A percentile compares a stretch with the other conserved stretches of the same genome.
Evolutionary conservation across 2,888 invertebrate genomes (phyloP).

Genomic region (Tipula confusa): DNA sequence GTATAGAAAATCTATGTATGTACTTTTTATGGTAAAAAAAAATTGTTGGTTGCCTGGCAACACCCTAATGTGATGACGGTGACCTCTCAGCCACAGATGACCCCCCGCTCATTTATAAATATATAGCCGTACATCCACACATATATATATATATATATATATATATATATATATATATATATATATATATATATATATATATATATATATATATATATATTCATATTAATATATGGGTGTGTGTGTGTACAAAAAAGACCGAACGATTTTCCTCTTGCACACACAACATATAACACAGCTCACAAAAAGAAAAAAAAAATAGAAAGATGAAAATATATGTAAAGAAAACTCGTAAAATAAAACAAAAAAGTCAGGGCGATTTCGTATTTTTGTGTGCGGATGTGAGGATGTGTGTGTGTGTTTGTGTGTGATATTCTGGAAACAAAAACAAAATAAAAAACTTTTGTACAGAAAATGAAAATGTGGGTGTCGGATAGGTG

Average conservation of each 20-base stretch:
- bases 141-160: neutral
- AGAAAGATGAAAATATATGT: neutral
- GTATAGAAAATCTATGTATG: neutral
- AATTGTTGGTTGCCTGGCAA: neutral
- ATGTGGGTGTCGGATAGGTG: neutral
- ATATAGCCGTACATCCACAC: no score
- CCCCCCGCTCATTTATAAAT: neutral
- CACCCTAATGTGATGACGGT: slow-evolving; percentile 25
- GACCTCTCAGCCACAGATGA: slow-evolving; percentile 25
- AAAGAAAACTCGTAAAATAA: neutral
- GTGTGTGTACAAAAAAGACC: neutral
- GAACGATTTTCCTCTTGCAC: slow-evolving; percentile 12
- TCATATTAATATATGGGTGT: neutral
- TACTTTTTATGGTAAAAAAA: neutral
- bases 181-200: neutral
- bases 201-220: neutral
- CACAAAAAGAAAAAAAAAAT: neutral
- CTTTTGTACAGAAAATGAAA: neutral
- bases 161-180: neutral
- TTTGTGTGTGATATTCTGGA: neutral
- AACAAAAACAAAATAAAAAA: neutral
- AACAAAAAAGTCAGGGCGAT: slow-evolving; percentile 3
- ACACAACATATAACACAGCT: no score
- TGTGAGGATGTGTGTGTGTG: neutral
- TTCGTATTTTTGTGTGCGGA: neutral